A percentile compares a stretch with the other conserved stretches of the same genome.
These are phyloP conservation scores for Arenaria interpres DNA, from an alignment of 2,113 vertebrate species.

Conservation along the genomic window DNA sequence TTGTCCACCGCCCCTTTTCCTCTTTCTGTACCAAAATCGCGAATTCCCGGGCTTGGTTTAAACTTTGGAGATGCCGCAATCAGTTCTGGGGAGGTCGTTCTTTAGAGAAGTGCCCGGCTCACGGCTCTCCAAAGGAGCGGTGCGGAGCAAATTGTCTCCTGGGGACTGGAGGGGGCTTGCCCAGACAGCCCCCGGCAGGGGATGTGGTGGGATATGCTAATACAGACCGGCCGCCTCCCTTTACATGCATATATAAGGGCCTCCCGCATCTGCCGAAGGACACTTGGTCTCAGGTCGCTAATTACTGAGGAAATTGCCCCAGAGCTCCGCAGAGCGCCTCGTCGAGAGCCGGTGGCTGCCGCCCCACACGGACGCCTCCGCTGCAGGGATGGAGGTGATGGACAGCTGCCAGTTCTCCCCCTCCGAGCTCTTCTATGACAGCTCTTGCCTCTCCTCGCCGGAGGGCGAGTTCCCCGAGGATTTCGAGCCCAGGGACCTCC, in stretches of 20 bases:
- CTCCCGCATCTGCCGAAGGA: conserved; percentile 73
- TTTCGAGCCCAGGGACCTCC: conserved; percentile 74
- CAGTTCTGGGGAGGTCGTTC: neutral
- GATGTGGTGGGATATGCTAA: conserved; percentile 89
- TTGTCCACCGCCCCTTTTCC: neutral
- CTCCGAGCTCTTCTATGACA: conserved; percentile 88
- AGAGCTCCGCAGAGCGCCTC: neutral
- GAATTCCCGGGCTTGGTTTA: neutral
- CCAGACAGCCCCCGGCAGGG: conserved; percentile 68
- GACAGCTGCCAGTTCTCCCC: conserved; percentile 85
- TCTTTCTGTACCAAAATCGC: neutral
- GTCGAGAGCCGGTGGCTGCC: neutral
- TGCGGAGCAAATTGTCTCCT: conserved; percentile 57
- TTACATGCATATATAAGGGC: conserved; percentile 85
- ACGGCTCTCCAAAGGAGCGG: conserved; percentile 7
- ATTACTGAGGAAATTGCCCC: conserved; percentile 58
- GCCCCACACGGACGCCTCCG: neutral
- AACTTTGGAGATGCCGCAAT: neutral
- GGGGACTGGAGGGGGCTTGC: conserved; percentile 52
- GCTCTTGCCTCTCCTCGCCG: conserved; percentile 86
- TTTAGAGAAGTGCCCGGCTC: neutral
- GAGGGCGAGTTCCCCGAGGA: conserved; percentile 81
- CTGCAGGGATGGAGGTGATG: conserved; percentile 81
- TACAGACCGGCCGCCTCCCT: conserved; percentile 83
- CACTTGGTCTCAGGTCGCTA: conserved; percentile 71